Conservation (phyloP, 2,888 invertebrate species). For the Gortyna flavago region DNA sequence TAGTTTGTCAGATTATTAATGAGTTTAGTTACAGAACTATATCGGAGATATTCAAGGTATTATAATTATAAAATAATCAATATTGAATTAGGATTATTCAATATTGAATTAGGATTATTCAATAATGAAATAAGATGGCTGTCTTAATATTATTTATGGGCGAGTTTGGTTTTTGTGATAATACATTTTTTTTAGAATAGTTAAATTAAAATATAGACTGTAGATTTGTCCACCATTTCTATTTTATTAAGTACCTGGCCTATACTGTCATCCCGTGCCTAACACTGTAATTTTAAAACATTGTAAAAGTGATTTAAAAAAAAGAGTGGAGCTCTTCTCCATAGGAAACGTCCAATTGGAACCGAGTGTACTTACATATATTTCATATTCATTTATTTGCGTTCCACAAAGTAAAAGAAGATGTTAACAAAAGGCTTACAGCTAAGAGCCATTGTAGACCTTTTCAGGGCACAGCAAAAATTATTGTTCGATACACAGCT, state of each 20-base stretch:
- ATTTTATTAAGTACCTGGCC: not conserved
- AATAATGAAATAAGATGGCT: conserved; percentile 19
- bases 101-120: conserved; percentile 21
- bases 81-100: not conserved
- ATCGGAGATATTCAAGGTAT: conserved; percentile 14
- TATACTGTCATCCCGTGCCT: too few species aligned
- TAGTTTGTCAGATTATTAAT: conserved; percentile 39
- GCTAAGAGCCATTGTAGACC: too few species aligned
- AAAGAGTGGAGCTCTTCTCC: too few species aligned
- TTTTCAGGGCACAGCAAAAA: too few species aligned
- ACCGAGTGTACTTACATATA: not conserved
- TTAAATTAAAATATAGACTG: not conserved
- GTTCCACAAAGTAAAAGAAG: too few species aligned
- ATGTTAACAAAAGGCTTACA: too few species aligned
- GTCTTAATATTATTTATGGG: conserved; percentile 6
- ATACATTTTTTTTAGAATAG: not conserved
- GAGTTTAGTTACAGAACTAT: conserved; percentile 20
- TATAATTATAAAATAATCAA: conserved; percentile 31
- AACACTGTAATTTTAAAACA: too few species aligned
- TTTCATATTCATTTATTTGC: too few species aligned
- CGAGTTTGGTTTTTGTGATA: not conserved
- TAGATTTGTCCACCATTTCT: not conserved
- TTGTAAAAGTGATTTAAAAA: not conserved
- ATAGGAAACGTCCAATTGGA: too few species aligned
- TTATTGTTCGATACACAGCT: too few species aligned